These are phyloP conservation scores for Paramisgurnus dabryanus DNA, from an alignment of 2,113 vertebrate genomes.

Conservation along the genomic window DNA sequence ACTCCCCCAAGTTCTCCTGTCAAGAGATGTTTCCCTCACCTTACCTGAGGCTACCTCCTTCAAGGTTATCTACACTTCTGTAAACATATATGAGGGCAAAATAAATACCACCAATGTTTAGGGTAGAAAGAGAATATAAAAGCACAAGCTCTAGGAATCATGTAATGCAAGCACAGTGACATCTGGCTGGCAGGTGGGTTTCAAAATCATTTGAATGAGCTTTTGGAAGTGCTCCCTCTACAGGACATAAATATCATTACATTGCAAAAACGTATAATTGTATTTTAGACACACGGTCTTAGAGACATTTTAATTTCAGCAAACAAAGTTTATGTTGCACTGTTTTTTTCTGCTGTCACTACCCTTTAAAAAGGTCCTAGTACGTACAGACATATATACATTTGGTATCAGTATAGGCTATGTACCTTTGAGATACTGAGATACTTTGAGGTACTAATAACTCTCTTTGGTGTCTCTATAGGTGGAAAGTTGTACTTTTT, in stretches of 20 bases:
- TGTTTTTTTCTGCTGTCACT: no score
- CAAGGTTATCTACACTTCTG: constrained; percentile 32
- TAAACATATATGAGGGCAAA: constrained; percentile 49
- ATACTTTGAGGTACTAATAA: no score
- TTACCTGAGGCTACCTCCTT: constrained; percentile 39
- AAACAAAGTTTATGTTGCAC: background rate
- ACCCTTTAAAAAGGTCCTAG: no score
- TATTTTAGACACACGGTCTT: background rate
- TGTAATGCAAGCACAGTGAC: constrained; percentile 63
- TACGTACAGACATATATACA: no score
- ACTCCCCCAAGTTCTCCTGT: constrained; percentile 47
- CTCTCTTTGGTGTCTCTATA: no score
- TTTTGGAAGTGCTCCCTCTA: constrained; percentile 66
- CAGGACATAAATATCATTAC: constrained; percentile 55
- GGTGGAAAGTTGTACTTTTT: no score
- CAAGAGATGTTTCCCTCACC: constrained; percentile 60
- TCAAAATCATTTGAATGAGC: constrained; percentile 33
- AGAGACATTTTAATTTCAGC: background rate
- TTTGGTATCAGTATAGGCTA: no score
- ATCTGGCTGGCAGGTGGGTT: constrained; percentile 78
- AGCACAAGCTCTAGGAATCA: constrained; percentile 54
- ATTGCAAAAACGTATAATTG: background rate
- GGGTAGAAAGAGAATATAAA: constrained; percentile 43
- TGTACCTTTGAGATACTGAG: no score
- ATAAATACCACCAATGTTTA: constrained; percentile 45